Conservation (phyloP, 2,113 vertebrate species). For the Piaya cayana region DNA sequence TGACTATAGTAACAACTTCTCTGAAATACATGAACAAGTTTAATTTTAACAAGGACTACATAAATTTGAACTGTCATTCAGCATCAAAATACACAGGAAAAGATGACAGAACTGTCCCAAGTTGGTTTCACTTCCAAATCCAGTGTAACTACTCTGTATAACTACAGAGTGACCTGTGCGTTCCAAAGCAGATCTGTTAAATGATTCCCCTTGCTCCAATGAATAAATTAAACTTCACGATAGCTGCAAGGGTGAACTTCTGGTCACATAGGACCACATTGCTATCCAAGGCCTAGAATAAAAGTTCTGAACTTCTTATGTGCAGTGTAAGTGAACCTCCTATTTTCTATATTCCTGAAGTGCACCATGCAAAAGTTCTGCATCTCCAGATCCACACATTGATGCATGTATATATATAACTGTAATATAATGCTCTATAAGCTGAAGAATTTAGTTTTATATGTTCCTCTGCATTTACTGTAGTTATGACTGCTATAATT, state of each 20-base stretch:
- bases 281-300: fast-evolving
- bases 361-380: too few species aligned
- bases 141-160: neutral
- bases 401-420: too few species aligned
- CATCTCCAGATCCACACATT: neutral
- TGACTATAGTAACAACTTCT: neutral
- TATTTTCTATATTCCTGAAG: neutral
- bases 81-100: neutral
- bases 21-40: neutral
- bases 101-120: neutral
- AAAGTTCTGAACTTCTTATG: neutral
- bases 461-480: neutral
- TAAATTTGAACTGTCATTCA: neutral
- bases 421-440: too few species aligned
- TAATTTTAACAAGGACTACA: neutral
- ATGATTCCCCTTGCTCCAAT: neutral
- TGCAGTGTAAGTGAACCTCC: fast-evolving
- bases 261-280: neutral
- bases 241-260: neutral
- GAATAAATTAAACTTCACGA: neutral
- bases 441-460: neutral
- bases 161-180: neutral
- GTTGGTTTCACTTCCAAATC: neutral
- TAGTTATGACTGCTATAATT: neutral
- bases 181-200: neutral